Conservation (phyloP, 1,140 invertebrate species). For the Diprion similis region DNA sequence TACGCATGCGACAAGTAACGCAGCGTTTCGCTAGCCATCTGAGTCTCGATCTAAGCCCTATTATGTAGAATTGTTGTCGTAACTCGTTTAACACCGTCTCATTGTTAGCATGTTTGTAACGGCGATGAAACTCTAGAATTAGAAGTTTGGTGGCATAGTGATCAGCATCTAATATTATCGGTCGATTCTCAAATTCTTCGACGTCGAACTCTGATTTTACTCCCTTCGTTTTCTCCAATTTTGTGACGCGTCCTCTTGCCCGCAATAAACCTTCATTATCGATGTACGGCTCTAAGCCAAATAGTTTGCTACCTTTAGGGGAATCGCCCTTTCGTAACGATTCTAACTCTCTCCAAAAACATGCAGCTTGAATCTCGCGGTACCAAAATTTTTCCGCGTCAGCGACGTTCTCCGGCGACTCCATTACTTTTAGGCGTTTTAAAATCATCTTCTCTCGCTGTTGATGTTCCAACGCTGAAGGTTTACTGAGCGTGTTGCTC, state of each 20-base stretch:
- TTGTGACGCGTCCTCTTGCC: conserved; percentile 14
- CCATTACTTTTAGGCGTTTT: not conserved
- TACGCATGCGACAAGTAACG: conserved; percentile 32
- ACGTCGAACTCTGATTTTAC: too few relatives aligned
- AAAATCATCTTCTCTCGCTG: not conserved
- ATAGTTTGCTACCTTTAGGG: not conserved
- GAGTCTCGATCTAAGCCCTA: conserved; percentile 23
- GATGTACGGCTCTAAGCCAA: conserved; percentile 8
- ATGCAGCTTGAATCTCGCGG: conserved; percentile 10
- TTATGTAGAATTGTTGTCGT: conserved; percentile 34
- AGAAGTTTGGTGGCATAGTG: conserved; percentile 27
- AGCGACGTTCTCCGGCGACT: not conserved
- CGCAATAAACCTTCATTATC: conserved; percentile 18
- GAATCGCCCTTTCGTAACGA: not conserved
- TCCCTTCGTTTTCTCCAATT: not conserved
- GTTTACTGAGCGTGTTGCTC: too few relatives aligned
- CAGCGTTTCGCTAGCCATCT: conserved; percentile 18
- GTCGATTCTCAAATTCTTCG: conserved; percentile 6
- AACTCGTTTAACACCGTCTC: conserved; percentile 39
- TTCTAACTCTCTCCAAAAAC: conserved; percentile 10
- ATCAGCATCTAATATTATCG: too few relatives aligned
- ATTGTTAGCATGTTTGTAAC: conserved; percentile 24
- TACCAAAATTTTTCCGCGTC: conserved; percentile 14
- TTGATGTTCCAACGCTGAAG: not conserved
- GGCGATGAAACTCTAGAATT: conserved; percentile 27